Base-by-base conservation (phyloP, 1,140 invertebrate species). In the Aphelinus atriplicis region DNA sequence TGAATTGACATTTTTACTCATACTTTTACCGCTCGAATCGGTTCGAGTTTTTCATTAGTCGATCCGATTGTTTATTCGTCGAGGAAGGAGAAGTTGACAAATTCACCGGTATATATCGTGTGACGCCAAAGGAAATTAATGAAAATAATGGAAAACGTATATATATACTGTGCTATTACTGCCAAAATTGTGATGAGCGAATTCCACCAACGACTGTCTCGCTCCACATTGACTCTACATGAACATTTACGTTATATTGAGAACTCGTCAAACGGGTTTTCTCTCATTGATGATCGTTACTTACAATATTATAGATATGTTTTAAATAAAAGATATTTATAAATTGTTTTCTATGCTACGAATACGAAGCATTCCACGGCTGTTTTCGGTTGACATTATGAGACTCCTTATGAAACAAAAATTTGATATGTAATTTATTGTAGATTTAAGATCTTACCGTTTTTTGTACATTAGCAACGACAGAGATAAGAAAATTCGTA, bases 391-490 rank as follows among this genome's bases (percentile, higher is more conserved):
- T 68, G n/a, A 10, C 61, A 7, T 7, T 2, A 60, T 60, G 26
- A 26, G 26, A 26, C 7, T 1, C 3, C 5, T 46, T 9, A n/a
- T 61, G 46, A 46, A 55, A n/a, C 47, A 51, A 47, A 47, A 70
- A 51, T 69, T 75, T 69, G 4, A 75, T 75, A 75, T 46, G 3
- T n/a, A 51, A 57, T 75, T 69, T 75, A 75, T 70, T 70, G 10
- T 74, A 69, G 57, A 43, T 64, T 57, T 75, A 63, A 45, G 51
- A 58, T 71, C 43, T 75, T 71, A 71, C 60, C 7, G 66, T 48
- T 3, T 75, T 75, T 75, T 75, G 65, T 75, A 75, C 45, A 75
- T 66, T 69, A 51, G 51, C 1, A 26, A 57, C 10, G 7, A 70
- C 26, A 26, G 26, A 26, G 26, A 26, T 7, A n/a, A 65, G 9